Evolutionary conservation across 1,140 invertebrate genomes (phyloP), one percentile per base, ranked within the genome.

Genomic region (Hermetia illucens): DNA sequence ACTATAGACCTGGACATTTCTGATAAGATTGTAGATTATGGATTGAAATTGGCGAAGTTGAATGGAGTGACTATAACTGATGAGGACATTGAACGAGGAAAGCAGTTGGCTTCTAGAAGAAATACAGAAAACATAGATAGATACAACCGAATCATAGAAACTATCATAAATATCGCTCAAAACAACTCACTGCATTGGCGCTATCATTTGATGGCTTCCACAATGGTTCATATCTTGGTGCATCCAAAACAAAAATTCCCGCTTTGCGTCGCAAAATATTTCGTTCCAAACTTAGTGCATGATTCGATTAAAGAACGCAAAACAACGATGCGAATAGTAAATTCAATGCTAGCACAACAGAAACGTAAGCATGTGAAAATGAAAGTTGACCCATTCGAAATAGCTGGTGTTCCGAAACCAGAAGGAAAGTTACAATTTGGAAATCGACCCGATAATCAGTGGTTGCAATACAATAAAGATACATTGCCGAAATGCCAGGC

Each of bases 271-370:
- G 74, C 89, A 4, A 59, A 68, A n/a, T 70, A 79, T 22, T 77
- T 83, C 44, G 61, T 79, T 1, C 62, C 70, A 17, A 66, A 74
- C 18, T 62, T 90, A 1, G 65, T 85, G 8, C 74, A 85, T 55
- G 87, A 90, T 44, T 77, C 80, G 3, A 64, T 92, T 21, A 63
- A 71, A 10, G 72, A 88, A 29, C 68, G 87, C 42, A 81, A 82
- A 52, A 65, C 75, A n/a, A 75, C 80, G 0, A 61, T 77, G 1
- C 65, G 64, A 24, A 58, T 71, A 4, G 53, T 82, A n/a, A 61
- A 72, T 8, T 78, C 65, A 37, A 72, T 83, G 39, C 62, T 90
- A 19, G 77, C 81, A 41, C 83, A 89, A 50, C 72, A 79, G 39
- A 91, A 91, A 51, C 66, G 74, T 30, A 64, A 68, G 40, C 74